These are phyloP conservation scores for Papilio dardanus DNA, from an alignment of 1,140 invertebrate genomes.

Conservation along the genomic window DNA sequence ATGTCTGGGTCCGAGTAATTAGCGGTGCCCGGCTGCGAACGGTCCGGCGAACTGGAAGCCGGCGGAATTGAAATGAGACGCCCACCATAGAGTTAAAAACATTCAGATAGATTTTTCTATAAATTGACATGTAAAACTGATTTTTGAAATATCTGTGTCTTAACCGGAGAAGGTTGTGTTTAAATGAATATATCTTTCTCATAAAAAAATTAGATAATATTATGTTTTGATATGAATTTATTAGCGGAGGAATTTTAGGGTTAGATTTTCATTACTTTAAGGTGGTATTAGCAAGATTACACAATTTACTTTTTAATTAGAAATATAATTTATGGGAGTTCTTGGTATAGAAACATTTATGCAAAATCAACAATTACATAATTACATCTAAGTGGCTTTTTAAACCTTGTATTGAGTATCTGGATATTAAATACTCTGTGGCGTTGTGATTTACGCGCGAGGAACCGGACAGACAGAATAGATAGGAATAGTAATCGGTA, in stretches of 20 bases:
- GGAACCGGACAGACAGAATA: constrained; percentile 20
- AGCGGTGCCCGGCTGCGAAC: constrained; percentile 29
- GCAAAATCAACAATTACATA: too few relatives aligned
- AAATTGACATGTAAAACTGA: too few relatives aligned
- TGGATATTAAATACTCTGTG: neutral
- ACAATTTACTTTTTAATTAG: neutral
- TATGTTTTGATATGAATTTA: too few relatives aligned
- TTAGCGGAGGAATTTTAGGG: too few relatives aligned
- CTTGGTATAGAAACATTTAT: too few relatives aligned
- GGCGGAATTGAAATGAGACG: constrained; percentile 25
- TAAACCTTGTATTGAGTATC: neutral
- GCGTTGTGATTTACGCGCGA: constrained; percentile 6
- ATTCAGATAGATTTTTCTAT: neutral
- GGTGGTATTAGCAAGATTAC: neutral
- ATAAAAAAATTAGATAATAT: too few relatives aligned
- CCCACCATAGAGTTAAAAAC: neutral
- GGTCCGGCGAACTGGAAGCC: constrained; percentile 24
- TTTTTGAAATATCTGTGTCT: too few relatives aligned
- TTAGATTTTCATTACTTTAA: neutral
- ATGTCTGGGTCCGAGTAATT: constrained; percentile 30
- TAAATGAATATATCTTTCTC: too few relatives aligned
- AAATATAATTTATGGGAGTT: neutral
- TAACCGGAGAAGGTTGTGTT: too few relatives aligned
- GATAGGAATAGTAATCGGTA: constrained; percentile 29
- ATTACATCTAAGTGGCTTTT: neutral